Base-by-base conservation (phyloP, 1,140 invertebrate species). In the Nymphalis io region DNA sequence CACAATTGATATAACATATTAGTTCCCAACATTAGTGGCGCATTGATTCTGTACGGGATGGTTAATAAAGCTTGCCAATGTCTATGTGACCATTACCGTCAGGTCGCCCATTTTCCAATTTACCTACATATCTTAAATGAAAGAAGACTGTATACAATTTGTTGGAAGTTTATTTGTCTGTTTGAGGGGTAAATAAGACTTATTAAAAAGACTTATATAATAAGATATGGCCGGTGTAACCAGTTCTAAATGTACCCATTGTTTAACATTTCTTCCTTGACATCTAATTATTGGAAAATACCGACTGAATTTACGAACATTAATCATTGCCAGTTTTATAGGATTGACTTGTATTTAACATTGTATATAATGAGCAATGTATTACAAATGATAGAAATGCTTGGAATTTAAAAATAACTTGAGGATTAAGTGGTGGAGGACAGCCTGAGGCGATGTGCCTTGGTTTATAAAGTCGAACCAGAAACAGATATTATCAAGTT, bases 341-440 rank as follows among this genome's bases (percentile, higher is more conserved):
- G 27, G 38, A 40, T 11, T n/a, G 5, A 53, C 40, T 63, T 63
- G 42, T 40, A n/a, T 39, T 18, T 20, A 18, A 33, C 2, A n/a
- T 15, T 20, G 18, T 33, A 21, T 48, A 39, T 12, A 10, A 23
- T 11, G 46, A 27, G 44, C 58, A 58, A 68, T 68, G 66, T 60
- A 60, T 53, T 46, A 39, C 57, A 42, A 53, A 39, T 60, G 38
- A 53, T 42, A 68, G 44, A 60, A 58, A 51, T 61, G 59, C 38
- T 61, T 60, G 66, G 66, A 61, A 61, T 46, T 59, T 66, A 59
- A 67, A 68, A 68, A 68, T 68, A 60, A 55, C 51, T 69, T 21
- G 16, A 13, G 69, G 44, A 68, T 60, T 42, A 65, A 53, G 57
- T 73, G 66, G 65, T 69, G 20, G 48, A 57, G 39, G 40, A 48